phyloP scores from a whole-genome alignment of 2,888 invertebrate genomes.

The Hydraecia micacea region DNA sequence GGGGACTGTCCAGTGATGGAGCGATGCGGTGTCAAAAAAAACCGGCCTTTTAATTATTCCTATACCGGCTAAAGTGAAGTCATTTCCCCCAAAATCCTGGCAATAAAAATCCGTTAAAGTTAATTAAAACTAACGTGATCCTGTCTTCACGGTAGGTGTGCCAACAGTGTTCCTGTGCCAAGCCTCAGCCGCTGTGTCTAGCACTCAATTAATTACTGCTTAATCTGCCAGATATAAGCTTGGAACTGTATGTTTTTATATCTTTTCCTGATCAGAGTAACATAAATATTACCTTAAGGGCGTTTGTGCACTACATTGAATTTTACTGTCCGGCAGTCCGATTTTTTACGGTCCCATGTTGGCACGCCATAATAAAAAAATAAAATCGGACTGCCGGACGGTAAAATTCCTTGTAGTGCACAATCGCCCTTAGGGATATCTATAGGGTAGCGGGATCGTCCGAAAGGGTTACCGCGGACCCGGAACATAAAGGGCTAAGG shows the following conservation, averaged over 20 bases:
- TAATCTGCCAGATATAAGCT: slow-evolving; percentile 20
- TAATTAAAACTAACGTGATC: slow-evolving; percentile 58
- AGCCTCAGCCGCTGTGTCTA: slow-evolving; percentile 44
- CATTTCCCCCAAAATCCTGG: slow-evolving; percentile 34
- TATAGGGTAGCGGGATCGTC: too few relatives aligned
- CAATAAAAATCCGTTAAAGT: slow-evolving; percentile 52
- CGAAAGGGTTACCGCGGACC: too few relatives aligned
- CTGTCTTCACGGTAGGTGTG: slow-evolving; percentile 46
- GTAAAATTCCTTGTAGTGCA: too few relatives aligned
- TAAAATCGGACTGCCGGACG: too few relatives aligned
- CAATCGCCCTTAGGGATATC: too few relatives aligned
- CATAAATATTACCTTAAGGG: too few relatives aligned
- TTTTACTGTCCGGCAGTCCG: too few relatives aligned
- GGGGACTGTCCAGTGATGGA: neutral
- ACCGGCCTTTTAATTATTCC: too few relatives aligned
- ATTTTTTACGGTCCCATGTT: too few relatives aligned
- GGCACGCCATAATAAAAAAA: too few relatives aligned
- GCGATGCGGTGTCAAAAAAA: slow-evolving; percentile 13
- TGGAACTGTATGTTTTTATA: neutral
- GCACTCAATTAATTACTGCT: slow-evolving; percentile 57
- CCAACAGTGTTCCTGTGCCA: slow-evolving; percentile 54
- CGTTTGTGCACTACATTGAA: too few relatives aligned
- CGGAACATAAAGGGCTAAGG: too few relatives aligned
- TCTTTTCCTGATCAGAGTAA: neutral
- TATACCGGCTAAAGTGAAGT: slow-evolving; percentile 4